Conservation (phyloP, 2,113 vertebrate genomes). For the Phyllostomus discolor region DNA sequence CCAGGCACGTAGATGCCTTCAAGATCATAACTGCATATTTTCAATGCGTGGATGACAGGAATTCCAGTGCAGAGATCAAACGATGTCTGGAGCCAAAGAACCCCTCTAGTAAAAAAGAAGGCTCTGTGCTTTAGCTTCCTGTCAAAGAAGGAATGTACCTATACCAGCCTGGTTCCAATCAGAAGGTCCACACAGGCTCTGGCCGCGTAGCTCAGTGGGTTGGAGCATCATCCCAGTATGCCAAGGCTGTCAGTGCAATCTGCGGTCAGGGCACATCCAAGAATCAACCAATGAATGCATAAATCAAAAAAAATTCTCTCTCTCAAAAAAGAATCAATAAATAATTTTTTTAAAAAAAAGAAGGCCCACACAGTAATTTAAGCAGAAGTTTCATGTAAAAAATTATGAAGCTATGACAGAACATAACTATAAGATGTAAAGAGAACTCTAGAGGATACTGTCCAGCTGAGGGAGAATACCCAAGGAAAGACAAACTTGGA, state of each 20-base stretch:
- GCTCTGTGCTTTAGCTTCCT: not conserved
- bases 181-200: not conserved
- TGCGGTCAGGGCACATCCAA: no score
- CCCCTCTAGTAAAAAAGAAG: not conserved
- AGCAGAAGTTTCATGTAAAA: not conserved
- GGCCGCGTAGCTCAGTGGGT: no score
- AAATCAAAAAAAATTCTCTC: not conserved
- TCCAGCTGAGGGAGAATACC: not conserved
- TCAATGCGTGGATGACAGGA: not conserved
- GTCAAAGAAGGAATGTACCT: not conserved
- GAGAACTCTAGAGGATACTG: not conserved
- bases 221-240: no score
- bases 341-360: no score
- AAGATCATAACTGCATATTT: not conserved
- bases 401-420: not conserved
- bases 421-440: not conserved
- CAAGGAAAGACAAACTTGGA: not conserved
- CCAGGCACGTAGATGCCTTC: not conserved
- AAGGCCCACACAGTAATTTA: not conserved
- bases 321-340: not conserved
- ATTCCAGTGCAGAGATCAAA: not conserved
- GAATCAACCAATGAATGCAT: no score
- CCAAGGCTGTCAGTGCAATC: no score
- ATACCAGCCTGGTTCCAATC: not conserved
- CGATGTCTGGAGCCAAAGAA: not conserved